Conservation (phyloP, 2,113 vertebrate genomes). For the Istiophorus platypterus region DNA sequence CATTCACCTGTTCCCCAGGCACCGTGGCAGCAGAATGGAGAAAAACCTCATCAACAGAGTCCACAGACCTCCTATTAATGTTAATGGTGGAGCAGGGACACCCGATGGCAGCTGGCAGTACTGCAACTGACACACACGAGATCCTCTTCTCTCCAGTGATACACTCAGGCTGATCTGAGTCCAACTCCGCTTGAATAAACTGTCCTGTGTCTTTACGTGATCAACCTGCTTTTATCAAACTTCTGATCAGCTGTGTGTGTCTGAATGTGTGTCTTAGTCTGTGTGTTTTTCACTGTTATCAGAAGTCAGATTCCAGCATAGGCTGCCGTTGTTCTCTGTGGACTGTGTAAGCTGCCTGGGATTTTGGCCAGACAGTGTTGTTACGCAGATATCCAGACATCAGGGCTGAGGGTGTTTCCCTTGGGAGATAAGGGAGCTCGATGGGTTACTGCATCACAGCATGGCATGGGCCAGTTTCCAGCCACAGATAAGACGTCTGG, state of each 20-base stretch:
- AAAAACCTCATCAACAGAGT: slow-evolving; percentile 19
- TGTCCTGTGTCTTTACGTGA: not conserved
- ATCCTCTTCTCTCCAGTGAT: not conserved
- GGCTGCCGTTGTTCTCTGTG: slow-evolving; percentile 43
- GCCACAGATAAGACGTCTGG: slow-evolving; percentile 24
- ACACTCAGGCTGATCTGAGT: slow-evolving; percentile 24
- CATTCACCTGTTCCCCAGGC: slow-evolving; percentile 45
- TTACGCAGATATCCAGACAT: slow-evolving; percentile 60
- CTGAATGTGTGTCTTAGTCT: slow-evolving; percentile 26
- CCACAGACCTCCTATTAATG: slow-evolving; percentile 11
- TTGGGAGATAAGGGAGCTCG: slow-evolving; percentile 54
- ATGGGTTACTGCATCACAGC: slow-evolving; percentile 60
- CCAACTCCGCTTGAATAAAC: slow-evolving; percentile 22
- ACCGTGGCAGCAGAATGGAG: not conserved
- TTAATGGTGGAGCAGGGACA: slow-evolving; percentile 75
- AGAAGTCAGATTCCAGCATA: slow-evolving; percentile 40
- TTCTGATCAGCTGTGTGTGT: slow-evolving; percentile 15
- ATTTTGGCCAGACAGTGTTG: slow-evolving; percentile 55
- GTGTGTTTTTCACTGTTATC: slow-evolving; percentile 52
- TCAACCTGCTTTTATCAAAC: slow-evolving; percentile 32
- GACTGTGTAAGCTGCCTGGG: slow-evolving; percentile 47
- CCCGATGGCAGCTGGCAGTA: slow-evolving; percentile 48
- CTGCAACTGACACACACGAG: slow-evolving; percentile 12
- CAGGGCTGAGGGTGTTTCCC: slow-evolving; percentile 58
- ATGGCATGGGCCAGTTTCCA: slow-evolving; percentile 29